These are phyloP conservation scores for Sciurus niger DNA, from an alignment of 2,113 vertebrate species.

Conservation along the genomic window DNA sequence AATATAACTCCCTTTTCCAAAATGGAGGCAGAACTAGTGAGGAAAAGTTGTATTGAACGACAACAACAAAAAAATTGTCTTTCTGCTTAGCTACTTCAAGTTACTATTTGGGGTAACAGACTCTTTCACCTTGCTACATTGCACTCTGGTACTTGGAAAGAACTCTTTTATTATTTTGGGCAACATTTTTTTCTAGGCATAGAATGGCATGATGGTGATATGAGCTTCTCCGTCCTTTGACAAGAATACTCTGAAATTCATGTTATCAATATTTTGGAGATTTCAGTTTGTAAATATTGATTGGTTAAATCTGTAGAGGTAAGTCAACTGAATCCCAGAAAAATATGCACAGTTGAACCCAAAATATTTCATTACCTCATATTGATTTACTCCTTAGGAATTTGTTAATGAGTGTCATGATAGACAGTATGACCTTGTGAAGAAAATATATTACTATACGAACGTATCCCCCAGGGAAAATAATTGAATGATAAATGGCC, in stretches of 20 bases:
- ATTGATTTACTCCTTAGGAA: background rate
- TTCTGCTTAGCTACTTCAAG: background rate
- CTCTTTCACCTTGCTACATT: background rate
- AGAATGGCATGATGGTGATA: background rate
- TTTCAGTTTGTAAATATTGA: background rate
- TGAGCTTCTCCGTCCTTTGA: background rate
- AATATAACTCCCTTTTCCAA: background rate
- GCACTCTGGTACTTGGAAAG: background rate
- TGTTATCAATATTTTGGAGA: background rate
- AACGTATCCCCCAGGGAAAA: background rate
- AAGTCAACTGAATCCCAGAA: slow-evolving; percentile 4
- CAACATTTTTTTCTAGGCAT: background rate
- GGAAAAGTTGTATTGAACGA: background rate
- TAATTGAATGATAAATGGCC: background rate
- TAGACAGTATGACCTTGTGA: background rate
- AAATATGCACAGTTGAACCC: background rate
- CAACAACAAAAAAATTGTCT: background rate
- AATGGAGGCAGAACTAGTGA: background rate
- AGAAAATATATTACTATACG: background rate
- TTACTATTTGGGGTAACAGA: background rate
- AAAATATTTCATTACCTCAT: background rate
- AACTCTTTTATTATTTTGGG: background rate
- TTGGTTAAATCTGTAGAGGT: background rate
- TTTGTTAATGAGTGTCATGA: background rate
- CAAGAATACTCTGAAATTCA: background rate